Evolutionary conservation across 2,888 invertebrate species (phyloP).

Genomic region (Heteropelma amictum): DNA sequence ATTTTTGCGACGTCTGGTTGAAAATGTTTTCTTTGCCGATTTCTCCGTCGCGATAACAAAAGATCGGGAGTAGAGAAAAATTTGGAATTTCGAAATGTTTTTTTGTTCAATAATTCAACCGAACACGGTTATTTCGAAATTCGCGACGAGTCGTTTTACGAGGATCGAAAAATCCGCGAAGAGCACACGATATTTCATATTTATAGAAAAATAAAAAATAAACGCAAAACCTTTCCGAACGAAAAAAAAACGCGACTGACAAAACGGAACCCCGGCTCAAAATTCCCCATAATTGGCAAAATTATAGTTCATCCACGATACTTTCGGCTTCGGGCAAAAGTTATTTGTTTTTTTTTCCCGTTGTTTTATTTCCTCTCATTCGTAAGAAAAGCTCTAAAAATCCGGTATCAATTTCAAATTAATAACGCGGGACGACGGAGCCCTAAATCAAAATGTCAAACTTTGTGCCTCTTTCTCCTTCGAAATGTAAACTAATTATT

Average conservation of each 20-base stretch:
- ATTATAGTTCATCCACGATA: neutral
- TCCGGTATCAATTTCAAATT: conserved; percentile 33
- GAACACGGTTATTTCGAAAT: neutral
- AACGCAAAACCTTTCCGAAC: neutral
- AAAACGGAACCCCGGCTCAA: neutral
- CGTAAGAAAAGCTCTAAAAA: conserved; percentile 12
- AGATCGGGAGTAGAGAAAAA: too few relatives aligned
- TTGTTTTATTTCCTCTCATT: too few relatives aligned
- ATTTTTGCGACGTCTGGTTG: too few relatives aligned
- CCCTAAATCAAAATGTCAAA: conserved; percentile 41
- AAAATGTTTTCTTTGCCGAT: too few relatives aligned
- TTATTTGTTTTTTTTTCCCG: conserved; percentile 2
- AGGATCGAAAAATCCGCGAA: neutral
- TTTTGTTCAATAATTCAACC: neutral
- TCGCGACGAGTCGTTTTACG: neutral
- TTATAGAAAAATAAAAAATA: too few relatives aligned
- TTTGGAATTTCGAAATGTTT: neutral
- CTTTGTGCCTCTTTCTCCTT: conserved; percentile 9
- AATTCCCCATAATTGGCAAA: neutral
- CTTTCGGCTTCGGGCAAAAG: neutral
- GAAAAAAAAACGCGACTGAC: too few relatives aligned
- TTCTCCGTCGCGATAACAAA: too few relatives aligned
- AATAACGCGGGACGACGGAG: conserved; percentile 21
- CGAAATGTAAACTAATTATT: conserved; percentile 15
- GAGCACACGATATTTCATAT: neutral